These are phyloP conservation scores for Archaeoteleia sp. DNA, from an alignment of 2,888 invertebrate species.

Conservation along the genomic window DNA sequence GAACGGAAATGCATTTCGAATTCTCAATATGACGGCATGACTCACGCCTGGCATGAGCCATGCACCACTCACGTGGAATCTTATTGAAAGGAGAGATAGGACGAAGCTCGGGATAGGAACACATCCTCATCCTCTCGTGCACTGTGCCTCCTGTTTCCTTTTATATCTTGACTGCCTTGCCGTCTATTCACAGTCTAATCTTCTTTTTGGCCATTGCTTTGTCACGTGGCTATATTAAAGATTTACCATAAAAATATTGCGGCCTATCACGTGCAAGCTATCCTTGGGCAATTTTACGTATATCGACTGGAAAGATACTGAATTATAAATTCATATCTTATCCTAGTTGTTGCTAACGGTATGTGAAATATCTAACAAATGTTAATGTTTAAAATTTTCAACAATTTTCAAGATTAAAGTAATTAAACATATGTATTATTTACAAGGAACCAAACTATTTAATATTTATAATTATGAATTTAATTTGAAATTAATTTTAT, in stretches of 20 bases:
- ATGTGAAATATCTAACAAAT: too few relatives aligned
- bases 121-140: slow-evolving; percentile 27
- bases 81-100: slow-evolving; percentile 64
- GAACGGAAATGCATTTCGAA: slow-evolving; percentile 51
- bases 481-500: too few relatives aligned
- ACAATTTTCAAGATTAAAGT: too few relatives aligned
- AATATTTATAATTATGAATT: too few relatives aligned
- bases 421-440: too few relatives aligned
- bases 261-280: slow-evolving; percentile 32
- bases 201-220: slow-evolving; percentile 49
- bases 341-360: too few relatives aligned
- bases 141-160: slow-evolving; percentile 41
- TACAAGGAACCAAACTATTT: too few relatives aligned
- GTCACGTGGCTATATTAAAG: slow-evolving; percentile 48
- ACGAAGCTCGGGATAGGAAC: slow-evolving; percentile 44
- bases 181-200: slow-evolving; percentile 38
- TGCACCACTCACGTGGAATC: slow-evolving; percentile 61
- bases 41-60: slow-evolving; percentile 58
- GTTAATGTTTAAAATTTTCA: too few relatives aligned
- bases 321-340: slow-evolving; percentile 21
- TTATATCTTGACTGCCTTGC: slow-evolving; percentile 29
- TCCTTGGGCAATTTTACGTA: slow-evolving; percentile 20
- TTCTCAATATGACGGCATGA: slow-evolving; percentile 62
- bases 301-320: slow-evolving; percentile 16
- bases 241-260: slow-evolving; percentile 56